These are phyloP conservation scores for Seladonia tumulorum DNA, from an alignment of 2,888 invertebrate genomes.

Conservation along the genomic window DNA sequence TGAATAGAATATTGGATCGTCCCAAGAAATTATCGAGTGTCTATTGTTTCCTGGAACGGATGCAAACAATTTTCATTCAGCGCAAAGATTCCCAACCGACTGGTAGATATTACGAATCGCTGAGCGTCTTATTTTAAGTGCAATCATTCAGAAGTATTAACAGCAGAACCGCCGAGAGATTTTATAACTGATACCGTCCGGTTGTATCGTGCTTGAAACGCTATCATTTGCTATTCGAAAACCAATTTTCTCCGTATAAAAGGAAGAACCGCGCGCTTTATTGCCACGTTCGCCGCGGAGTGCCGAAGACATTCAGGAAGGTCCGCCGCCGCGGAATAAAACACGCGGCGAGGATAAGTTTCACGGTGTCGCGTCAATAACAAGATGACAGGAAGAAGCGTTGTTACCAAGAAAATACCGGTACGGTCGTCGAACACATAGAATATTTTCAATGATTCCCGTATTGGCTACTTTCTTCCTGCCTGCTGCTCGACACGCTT, in stretches of 20 bases:
- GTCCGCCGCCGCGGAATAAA: conserved; percentile 21
- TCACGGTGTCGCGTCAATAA: conserved; percentile 25
- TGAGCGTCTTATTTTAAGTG: not conserved
- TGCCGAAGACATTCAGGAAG: conserved; percentile 27
- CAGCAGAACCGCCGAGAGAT: not conserved
- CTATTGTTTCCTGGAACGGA: no score
- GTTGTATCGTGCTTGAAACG: conserved; percentile 13
- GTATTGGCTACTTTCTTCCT: no score
- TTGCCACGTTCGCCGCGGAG: conserved; percentile 20
- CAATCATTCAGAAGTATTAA: not conserved
- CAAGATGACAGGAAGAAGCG: not conserved
- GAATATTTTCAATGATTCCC: not conserved
- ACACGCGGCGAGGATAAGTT: conserved; percentile 26
- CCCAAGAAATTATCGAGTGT: not conserved
- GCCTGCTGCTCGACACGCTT: not conserved
- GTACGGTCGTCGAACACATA: not conserved
- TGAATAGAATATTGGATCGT: no score
- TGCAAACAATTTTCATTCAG: not conserved
- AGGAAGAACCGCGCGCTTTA: conserved; percentile 39
- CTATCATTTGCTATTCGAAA: conserved; percentile 38
- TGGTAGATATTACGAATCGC: not conserved
- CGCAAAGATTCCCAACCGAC: not conserved
- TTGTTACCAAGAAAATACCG: not conserved
- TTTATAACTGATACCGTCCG: conserved; percentile 29
- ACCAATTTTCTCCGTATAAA: conserved; percentile 45